A percentile compares a stretch with the other conserved stretches of the same genome.
These are phyloP conservation scores for Platichthys stellatus DNA, from an alignment of 2,113 vertebrate genomes.

Conservation along the genomic window DNA sequence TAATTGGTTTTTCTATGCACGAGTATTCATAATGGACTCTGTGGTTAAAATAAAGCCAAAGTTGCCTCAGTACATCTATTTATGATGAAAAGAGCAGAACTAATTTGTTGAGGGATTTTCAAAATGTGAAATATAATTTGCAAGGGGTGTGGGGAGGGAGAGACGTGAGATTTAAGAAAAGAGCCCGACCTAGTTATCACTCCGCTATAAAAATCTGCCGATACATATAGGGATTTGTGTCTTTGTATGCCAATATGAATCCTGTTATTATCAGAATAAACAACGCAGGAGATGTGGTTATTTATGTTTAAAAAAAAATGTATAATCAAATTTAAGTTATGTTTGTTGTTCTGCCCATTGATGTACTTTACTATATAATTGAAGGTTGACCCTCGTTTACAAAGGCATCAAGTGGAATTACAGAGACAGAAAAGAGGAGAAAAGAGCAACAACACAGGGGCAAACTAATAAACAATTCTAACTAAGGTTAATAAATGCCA, in stretches of 20 bases:
- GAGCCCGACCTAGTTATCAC: too few relatives aligned
- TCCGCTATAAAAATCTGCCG: too few relatives aligned
- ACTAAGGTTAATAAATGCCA: too few relatives aligned
- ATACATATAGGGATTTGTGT: background rate
- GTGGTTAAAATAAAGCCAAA: background rate
- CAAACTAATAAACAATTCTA: too few relatives aligned
- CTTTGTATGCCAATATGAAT: background rate
- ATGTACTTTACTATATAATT: too few relatives aligned
- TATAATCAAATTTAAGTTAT: background rate
- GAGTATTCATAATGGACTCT: background rate
- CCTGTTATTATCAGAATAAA: too few relatives aligned
- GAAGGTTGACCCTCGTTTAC: too few relatives aligned
- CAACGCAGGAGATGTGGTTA: too few relatives aligned
- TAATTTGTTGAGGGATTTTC: background rate
- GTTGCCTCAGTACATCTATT: background rate
- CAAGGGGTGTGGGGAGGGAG: background rate
- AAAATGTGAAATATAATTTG: background rate
- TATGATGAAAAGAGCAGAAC: conserved; percentile 6
- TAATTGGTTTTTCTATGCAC: conserved; percentile 5
- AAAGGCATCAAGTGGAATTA: too few relatives aligned
- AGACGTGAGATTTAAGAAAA: background rate
- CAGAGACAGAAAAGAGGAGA: too few relatives aligned
- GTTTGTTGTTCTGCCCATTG: background rate
- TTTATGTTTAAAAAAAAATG: too few relatives aligned
- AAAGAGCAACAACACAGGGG: too few relatives aligned